A percentile compares a stretch with the other conserved stretches of the same genome.
Evolutionary conservation across 2,113 vertebrate genomes (phyloP).

Genomic region (Progne subis): DNA sequence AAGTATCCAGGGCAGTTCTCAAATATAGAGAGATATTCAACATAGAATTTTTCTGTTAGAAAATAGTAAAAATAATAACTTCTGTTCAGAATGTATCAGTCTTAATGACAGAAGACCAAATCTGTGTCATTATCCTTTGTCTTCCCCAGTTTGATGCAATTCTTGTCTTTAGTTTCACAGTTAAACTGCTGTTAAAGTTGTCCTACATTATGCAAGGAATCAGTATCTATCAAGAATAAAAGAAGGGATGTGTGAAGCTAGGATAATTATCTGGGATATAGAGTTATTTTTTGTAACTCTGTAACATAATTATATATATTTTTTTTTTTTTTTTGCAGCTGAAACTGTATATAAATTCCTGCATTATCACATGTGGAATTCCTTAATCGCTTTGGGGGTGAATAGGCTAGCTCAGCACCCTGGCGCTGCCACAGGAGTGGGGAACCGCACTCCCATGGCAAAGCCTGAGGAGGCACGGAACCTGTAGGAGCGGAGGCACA

Average conservation of each 20-base stretch:
- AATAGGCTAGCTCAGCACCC: too few species aligned
- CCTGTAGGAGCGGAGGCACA: too few species aligned
- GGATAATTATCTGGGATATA: not conserved
- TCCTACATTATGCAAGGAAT: not conserved
- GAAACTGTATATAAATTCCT: not conserved
- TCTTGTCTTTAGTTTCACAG: not conserved
- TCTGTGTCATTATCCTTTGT: not conserved
- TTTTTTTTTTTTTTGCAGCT: not conserved
- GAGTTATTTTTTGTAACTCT: not conserved
- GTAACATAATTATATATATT: not conserved
- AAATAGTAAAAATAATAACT: not conserved
- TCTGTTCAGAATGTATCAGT: not conserved
- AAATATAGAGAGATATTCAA: not conserved
- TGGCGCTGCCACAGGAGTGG: too few species aligned
- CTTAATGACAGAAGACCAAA: not conserved
- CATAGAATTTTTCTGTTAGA: not conserved
- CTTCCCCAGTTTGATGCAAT: not conserved
- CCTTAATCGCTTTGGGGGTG: too few species aligned
- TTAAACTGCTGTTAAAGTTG: not conserved
- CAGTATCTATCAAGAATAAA: not conserved
- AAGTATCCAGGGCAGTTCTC: not conserved
- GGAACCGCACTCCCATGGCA: too few species aligned
- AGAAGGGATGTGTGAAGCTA: not conserved
- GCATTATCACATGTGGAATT: not conserved
- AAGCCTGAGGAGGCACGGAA: too few species aligned